Evolutionary conservation across 2,113 vertebrate genomes (phyloP).

Genomic region (Hucho hucho): DNA sequence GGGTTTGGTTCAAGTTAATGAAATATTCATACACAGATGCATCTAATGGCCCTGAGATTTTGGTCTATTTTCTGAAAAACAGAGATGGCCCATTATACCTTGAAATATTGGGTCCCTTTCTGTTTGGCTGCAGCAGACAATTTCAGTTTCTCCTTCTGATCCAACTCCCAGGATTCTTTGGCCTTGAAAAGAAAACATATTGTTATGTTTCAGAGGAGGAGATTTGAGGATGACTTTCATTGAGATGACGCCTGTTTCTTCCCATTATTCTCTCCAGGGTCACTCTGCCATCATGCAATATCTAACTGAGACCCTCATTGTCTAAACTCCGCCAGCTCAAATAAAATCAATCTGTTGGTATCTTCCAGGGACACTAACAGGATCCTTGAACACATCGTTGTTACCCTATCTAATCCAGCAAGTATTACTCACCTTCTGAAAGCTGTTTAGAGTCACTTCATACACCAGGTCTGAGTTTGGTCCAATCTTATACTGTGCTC

Average conservation of each 20-base stretch:
- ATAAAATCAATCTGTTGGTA: not conserved
- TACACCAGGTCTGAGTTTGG: conserved; percentile 86
- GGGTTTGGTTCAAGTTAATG: too few relatives aligned
- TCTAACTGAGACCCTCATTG: not conserved
- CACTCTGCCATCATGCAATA: not conserved
- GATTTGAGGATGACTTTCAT: not conserved
- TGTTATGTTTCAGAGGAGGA: conserved; percentile 16
- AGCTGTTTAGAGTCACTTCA: conserved; percentile 90
- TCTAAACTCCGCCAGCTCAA: not conserved
- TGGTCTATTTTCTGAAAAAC: not conserved
- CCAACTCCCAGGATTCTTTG: conserved; percentile 98
- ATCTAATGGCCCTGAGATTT: too few relatives aligned
- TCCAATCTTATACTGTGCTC: conserved; percentile 81
- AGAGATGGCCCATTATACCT: conserved; percentile 66
- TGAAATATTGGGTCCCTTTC: conserved; percentile 94
- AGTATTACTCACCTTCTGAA: conserved; percentile 84
- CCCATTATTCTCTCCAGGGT: too few relatives aligned
- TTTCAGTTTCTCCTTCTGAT: conserved; percentile 89
- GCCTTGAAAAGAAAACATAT: conserved; percentile 69
- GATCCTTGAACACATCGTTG: not conserved
- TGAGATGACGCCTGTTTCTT: too few relatives aligned
- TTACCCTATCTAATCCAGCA: not conserved
- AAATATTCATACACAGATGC: too few relatives aligned
- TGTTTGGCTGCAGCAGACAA: conserved; percentile 82
- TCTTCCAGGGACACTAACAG: not conserved